Percentiles rank a stretch among this genome's conserved stretches.
Conservation (phyloP, 1,140 invertebrate species). For the Hycleus cichorii region DNA sequence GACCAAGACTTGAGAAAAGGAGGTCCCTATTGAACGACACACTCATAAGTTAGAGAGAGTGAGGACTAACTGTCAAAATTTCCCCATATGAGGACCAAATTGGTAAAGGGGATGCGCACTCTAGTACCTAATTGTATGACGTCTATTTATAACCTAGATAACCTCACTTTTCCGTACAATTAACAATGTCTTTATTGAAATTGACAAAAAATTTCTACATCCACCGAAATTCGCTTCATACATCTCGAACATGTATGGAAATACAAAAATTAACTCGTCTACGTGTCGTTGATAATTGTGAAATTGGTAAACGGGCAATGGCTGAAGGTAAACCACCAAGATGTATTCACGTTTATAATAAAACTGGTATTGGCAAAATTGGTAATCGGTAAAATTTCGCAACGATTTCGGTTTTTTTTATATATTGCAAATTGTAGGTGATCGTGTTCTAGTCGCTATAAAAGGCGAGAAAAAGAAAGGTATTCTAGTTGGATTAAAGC, state of each 20-base stretch:
- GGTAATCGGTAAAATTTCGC: conserved; percentile 40
- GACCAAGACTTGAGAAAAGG: too few relatives aligned
- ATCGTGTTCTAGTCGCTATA: conserved; percentile 90
- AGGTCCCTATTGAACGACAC: too few relatives aligned
- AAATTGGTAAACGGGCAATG: conserved; percentile 90
- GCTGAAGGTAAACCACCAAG: conserved; percentile 84
- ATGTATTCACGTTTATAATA: conserved; percentile 85
- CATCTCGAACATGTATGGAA: conserved; percentile 50
- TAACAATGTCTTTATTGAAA: too few relatives aligned
- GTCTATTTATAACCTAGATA: too few relatives aligned
- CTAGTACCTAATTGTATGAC: too few relatives aligned
- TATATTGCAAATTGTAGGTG: conserved; percentile 49
- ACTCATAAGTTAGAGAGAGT: too few relatives aligned
- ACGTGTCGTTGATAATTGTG: conserved; percentile 92
- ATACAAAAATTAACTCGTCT: conserved; percentile 68
- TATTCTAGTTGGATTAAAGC: conserved; percentile 87
- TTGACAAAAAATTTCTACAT: too few relatives aligned
- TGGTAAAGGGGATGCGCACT: too few relatives aligned
- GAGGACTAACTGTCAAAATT: too few relatives aligned
- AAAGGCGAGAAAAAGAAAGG: conserved; percentile 96
- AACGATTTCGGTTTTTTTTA: background rate
- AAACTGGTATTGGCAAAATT: conserved; percentile 55
- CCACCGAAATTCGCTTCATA: conserved; percentile 21
- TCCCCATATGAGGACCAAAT: too few relatives aligned
- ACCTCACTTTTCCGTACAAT: too few relatives aligned